These are phyloP conservation scores for Halesus radiatus DNA, from an alignment of 1,140 invertebrate genomes.

Conservation along the genomic window DNA sequence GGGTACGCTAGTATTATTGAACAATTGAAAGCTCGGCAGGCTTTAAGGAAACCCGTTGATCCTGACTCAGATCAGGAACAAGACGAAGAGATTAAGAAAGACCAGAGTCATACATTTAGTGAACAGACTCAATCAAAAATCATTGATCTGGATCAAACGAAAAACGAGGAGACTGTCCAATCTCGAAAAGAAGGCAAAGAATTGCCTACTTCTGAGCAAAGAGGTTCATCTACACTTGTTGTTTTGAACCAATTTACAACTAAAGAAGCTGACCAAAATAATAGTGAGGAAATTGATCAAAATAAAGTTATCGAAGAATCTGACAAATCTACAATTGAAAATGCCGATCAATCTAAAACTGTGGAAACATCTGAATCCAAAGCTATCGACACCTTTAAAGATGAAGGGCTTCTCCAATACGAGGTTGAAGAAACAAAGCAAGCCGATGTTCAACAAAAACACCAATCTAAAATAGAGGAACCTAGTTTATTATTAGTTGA, in stretches of 20 bases:
- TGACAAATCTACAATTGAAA: not conserved
- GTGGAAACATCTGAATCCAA: not conserved
- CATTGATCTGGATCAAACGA: not conserved
- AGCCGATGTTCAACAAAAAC: not conserved
- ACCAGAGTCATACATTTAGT: not conserved
- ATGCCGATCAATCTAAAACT: too few species aligned
- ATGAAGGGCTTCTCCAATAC: not conserved
- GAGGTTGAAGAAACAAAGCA: not conserved
- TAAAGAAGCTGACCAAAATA: not conserved
- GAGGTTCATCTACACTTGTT: not conserved
- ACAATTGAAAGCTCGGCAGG: slow-evolving; percentile 3
- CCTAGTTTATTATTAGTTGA: not conserved
- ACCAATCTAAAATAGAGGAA: not conserved
- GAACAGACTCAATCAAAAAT: not conserved
- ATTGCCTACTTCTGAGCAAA: not conserved
- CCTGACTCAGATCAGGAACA: not conserved
- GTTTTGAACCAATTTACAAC: not conserved
- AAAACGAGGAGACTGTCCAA: not conserved
- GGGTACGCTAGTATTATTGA: slow-evolving; percentile 11
- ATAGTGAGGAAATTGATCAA: not conserved
- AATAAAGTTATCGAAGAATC: not conserved
- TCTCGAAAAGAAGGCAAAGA: not conserved
- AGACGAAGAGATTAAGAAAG: not conserved
- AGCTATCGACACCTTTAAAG: not conserved
- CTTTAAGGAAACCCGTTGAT: slow-evolving; percentile 1